Evolutionary conservation across 2,113 vertebrate species (phyloP).

Genomic region (Thalassoma bifasciatum): DNA sequence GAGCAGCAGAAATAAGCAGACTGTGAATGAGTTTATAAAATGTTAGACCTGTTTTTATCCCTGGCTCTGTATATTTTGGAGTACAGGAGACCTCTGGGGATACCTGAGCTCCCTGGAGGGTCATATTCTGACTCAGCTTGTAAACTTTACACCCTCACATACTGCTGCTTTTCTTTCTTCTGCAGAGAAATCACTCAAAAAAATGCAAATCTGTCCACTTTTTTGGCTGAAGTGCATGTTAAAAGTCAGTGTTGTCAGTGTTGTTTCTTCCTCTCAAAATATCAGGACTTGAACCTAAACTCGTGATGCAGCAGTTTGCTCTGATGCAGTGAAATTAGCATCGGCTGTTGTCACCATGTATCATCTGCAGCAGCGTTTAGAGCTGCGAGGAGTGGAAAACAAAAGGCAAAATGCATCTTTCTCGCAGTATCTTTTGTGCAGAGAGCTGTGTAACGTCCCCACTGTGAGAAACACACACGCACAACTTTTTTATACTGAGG

Average conservation of each 20-base stretch:
- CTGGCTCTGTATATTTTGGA: too few species aligned
- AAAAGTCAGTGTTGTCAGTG: neutral
- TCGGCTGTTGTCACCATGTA: conserved; percentile 14
- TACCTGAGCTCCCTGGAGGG: neutral
- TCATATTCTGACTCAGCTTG: neutral
- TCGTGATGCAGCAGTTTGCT: neutral
- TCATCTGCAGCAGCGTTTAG: conserved; percentile 4
- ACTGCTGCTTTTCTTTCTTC: neutral
- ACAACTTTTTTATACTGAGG: conserved; percentile 28
- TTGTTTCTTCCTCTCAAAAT: neutral
- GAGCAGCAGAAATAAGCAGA: too few species aligned
- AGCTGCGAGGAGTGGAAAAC: conserved; percentile 24
- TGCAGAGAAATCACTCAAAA: too few species aligned
- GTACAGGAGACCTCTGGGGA: neutral
- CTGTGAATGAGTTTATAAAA: too few species aligned
- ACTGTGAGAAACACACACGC: conserved; percentile 21
- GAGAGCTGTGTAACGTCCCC: neutral
- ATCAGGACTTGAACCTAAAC: conserved; percentile 3
- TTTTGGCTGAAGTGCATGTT: neutral
- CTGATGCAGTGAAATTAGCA: conserved; percentile 3
- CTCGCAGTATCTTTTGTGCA: neutral
- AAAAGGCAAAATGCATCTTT: conserved; percentile 17
- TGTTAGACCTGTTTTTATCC: too few species aligned
- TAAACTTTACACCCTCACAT: neutral
- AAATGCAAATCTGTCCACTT: neutral